Base-by-base conservation (phyloP, 2,113 vertebrate genomes). In the Girardinichthys multiradiatus region DNA sequence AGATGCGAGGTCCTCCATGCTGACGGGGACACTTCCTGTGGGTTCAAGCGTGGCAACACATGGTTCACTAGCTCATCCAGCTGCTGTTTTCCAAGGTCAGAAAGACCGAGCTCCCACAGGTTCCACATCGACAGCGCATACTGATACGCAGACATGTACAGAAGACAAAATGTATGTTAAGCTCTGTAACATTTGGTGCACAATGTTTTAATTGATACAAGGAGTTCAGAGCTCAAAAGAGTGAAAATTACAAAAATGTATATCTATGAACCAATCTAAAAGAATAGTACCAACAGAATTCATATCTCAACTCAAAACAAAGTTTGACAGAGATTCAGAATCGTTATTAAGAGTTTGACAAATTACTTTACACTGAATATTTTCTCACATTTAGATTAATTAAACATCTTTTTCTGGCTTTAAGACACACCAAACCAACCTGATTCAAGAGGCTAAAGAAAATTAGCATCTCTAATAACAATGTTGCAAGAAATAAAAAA, bases 101-200 rank as follows among this genome's bases (percentile, higher is more conserved):
- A 94, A 73, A 99, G 84, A 62, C 97, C 97, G 57, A 98, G 91
- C 54, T 99, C 98, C 87, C 92, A 94, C 80, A 98, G 86, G 82
- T 86, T 96, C 90, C 93, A 87, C 21, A 83, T 13, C 48, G 95
- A 72, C 94, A 95, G 75, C 19, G 71, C 5, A 71, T 28, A 74
- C 6, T 29, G 3, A 31, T 13, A 67, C n/a, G 17, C n/a, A 57
- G 6, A 0, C 0, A 15, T 57, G 37, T 14, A 33, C 1, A 35
- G 4, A 28, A n/a, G 2, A 11, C 8, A 2, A 9, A 51, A 24
- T 54, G 19, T 24, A 8, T n/a, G 48, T 10, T 11, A 54, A n/a
- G 48, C n/a, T 45, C 42, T 19, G 19, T 14, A 19, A 19, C 42
- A 45, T 2, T 17, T 45, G 42, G 5, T 45, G 3, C 6, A 33